Evolutionary conservation across 2,888 invertebrate genomes (phyloP).

Genomic region (Theretra japonica): DNA sequence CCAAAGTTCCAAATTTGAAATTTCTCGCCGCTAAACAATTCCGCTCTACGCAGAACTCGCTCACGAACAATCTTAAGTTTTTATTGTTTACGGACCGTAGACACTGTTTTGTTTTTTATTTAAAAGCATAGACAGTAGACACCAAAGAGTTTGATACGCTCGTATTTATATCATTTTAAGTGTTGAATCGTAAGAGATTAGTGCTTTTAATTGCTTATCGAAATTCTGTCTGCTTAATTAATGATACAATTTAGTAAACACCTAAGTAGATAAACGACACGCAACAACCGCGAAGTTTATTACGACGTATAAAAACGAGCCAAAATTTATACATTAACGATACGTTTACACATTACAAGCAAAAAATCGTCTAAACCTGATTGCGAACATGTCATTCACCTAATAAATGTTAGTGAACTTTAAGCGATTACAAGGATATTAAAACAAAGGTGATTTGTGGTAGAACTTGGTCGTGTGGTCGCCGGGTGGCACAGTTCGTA

Average conservation of each 20-base stretch:
- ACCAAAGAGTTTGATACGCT: background rate
- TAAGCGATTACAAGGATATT: constrained; percentile 39
- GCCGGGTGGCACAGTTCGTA: constrained; percentile 30
- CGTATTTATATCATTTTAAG: constrained; percentile 4
- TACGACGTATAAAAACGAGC: constrained; percentile 1
- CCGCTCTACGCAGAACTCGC: constrained; percentile 49
- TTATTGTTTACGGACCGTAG: constrained; percentile 7
- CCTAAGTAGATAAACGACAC: constrained; percentile 15
- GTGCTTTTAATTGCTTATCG: background rate
- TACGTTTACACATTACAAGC: constrained; percentile 14
- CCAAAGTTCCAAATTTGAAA: constrained; percentile 67
- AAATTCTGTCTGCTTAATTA: constrained; percentile 18
- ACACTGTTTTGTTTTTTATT: constrained; percentile 3
- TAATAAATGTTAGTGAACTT: constrained; percentile 40
- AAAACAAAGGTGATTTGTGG: constrained; percentile 40
- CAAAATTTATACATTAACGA: constrained; percentile 1
- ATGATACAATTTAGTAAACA: constrained; percentile 19
- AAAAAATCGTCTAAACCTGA: constrained; percentile 11
- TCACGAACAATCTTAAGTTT: constrained; percentile 49
- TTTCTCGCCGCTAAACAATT: constrained; percentile 67
- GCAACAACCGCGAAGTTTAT: constrained; percentile 16
- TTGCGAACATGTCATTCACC: constrained; percentile 28
- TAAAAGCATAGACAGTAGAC: background rate
- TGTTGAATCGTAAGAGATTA: constrained; percentile 9
- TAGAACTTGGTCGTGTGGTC: constrained; percentile 27